phyloP scores from a whole-genome alignment of 2,113 vertebrate species.

The Onychostoma macrolepis region DNA sequence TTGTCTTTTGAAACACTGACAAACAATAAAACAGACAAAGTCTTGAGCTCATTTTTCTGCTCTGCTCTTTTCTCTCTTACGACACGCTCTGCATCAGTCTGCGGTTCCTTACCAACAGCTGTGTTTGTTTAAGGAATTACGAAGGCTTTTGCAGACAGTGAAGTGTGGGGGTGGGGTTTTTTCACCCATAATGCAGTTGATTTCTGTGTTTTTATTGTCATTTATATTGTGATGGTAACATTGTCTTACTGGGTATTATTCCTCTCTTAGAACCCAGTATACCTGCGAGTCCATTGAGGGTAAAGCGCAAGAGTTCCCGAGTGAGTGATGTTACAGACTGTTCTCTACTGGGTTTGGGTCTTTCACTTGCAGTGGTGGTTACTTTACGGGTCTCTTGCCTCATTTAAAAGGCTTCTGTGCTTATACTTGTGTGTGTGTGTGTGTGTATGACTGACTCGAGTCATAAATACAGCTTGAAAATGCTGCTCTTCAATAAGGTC shows the following conservation, averaged over 20 bases:
- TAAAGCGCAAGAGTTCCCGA: conserved; percentile 71
- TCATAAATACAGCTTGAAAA: not conserved
- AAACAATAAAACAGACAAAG: conserved; percentile 77
- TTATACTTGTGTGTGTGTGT: not conserved
- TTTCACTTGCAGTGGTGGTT: conserved; percentile 4
- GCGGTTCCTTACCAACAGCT: not conserved
- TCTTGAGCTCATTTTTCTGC: conserved; percentile 68
- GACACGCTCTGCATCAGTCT: conserved; percentile 26
- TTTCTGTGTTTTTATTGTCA: not conserved
- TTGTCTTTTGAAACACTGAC: conserved; percentile 79
- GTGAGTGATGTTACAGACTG: conserved; percentile 74
- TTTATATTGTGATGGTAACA: conserved; percentile 14
- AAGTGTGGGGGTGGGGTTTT: not conserved
- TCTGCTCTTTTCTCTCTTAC: conserved; percentile 53
- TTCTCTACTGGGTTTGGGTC: conserved; percentile 7
- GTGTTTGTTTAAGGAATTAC: not conserved
- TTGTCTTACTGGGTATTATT: conserved; percentile 63
- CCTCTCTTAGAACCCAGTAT: conserved; percentile 71
- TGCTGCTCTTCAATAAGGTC: not conserved
- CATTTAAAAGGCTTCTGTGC: conserved; percentile 7
- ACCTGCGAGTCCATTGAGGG: conserved; percentile 60
- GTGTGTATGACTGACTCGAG: not conserved
- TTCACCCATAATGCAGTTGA: not conserved
- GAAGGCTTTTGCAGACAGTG: not conserved
- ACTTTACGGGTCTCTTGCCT: conserved; percentile 14